Conservation (phyloP, 2,113 vertebrate genomes). For the Pardalotus punctatus region DNA sequence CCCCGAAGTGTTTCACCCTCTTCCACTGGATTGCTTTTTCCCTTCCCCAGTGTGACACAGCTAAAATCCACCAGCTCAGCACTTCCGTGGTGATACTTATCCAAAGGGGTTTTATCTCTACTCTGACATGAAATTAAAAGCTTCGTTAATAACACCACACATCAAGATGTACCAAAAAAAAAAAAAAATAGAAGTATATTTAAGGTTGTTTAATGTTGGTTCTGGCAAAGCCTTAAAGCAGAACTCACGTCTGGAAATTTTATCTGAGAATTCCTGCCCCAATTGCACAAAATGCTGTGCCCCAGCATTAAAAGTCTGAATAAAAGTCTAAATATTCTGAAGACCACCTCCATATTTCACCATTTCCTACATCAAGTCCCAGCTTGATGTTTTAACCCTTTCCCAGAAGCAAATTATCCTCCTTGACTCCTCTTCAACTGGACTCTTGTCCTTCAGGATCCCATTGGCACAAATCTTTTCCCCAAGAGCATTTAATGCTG, state of each 20-base stretch:
- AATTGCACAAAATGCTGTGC: neutral
- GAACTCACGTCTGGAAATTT: neutral
- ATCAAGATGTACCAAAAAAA: constrained; percentile 4
- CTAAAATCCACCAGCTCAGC: constrained; percentile 15
- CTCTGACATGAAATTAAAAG: neutral
- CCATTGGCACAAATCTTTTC: neutral
- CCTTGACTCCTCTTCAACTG: neutral
- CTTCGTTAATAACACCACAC: neutral
- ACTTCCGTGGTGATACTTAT: neutral
- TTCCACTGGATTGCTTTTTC: neutral
- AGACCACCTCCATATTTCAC: neutral
- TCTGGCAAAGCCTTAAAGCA: constrained; percentile 28
- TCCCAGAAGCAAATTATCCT: neutral
- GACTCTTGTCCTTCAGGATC: neutral
- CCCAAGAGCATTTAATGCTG: neutral
- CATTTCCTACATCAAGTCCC: neutral
- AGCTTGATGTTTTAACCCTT: neutral
- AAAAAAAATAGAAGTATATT: neutral
- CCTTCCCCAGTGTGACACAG: neutral
- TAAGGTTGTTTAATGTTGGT: neutral
- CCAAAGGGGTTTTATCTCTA: neutral
- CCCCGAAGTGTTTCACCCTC: neutral
- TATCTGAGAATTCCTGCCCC: neutral
- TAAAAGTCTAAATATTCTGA: neutral
- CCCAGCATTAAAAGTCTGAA: neutral